A percentile compares a stretch with the other conserved stretches of the same genome.
These are phyloP conservation scores for Trichonephila inaurata DNA, from an alignment of 1,140 invertebrate species.

Conservation along the genomic window DNA sequence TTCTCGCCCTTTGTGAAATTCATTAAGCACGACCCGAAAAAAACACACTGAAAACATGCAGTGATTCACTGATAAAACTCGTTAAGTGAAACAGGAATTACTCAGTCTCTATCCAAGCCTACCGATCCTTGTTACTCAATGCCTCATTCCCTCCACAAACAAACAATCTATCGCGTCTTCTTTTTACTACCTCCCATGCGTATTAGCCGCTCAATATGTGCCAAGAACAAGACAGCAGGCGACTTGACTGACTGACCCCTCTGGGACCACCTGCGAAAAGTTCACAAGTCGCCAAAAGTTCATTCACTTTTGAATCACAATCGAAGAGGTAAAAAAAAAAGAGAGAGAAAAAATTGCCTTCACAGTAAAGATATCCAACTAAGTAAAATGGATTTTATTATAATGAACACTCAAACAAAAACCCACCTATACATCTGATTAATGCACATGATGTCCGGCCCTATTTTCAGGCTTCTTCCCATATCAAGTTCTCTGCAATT, in stretches of 20 bases:
- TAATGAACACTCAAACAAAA: conserved; percentile 63
- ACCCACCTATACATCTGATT: conserved; percentile 74
- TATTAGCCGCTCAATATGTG: conserved; percentile 5
- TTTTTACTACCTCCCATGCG: not conserved
- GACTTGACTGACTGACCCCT: not conserved
- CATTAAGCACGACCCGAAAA: too few species aligned
- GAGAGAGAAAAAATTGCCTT: not conserved
- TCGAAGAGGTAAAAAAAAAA: not conserved
- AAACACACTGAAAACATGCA: not conserved
- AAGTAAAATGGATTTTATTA: conserved; percentile 50
- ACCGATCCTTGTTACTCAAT: not conserved
- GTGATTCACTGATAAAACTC: not conserved
- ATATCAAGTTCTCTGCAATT: conserved; percentile 55
- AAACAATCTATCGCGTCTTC: not conserved
- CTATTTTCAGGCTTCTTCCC: conserved; percentile 60
- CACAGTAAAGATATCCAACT: not conserved
- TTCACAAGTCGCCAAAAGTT: conserved; percentile 69
- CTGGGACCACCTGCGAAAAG: conserved; percentile 65
- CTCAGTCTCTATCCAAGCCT: not conserved
- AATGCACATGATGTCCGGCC: conserved; percentile 55
- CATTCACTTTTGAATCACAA: conserved; percentile 48
- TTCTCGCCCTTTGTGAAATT: too few species aligned
- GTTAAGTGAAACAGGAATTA: not conserved
- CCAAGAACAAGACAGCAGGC: conserved; percentile 16
- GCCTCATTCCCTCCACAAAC: not conserved